These are phyloP conservation scores for Siniperca chuatsi DNA, from an alignment of 2,113 vertebrate genomes.

Conservation along the genomic window DNA sequence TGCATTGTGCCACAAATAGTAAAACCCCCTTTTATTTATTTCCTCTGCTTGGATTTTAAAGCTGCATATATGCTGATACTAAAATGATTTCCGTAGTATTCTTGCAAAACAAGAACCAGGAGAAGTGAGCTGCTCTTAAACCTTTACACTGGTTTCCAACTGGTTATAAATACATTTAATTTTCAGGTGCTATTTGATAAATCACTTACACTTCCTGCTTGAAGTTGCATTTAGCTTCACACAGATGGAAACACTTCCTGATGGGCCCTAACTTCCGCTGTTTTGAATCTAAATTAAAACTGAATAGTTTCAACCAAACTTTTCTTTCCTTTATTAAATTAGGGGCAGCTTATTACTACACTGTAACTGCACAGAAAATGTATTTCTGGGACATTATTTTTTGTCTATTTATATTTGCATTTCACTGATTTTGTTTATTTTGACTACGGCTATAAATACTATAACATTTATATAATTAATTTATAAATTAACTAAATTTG, in stretches of 20 bases:
- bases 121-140: background rate
- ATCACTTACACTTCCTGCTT: background rate
- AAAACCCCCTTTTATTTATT: background rate
- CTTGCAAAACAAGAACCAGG: background rate
- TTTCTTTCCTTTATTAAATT: background rate
- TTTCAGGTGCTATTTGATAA: background rate
- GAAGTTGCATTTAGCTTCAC: background rate
- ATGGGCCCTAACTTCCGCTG: background rate
- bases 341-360: background rate
- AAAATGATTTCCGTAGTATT: background rate
- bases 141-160: background rate
- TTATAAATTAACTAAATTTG: background rate
- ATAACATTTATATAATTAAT: background rate
- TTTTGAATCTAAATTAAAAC: background rate
- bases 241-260: background rate
- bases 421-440: no score
- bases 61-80: no score
- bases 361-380: background rate
- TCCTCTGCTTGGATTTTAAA: conserved; percentile 4
- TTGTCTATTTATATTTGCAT: no score
- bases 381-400: background rate
- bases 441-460: background rate
- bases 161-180: background rate
- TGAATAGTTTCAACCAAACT: no score
- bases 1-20: conserved; percentile 10